Base-by-base conservation (phyloP, 2,797 vertebrate genomes). In the Toxotes lorentzi region DNA sequence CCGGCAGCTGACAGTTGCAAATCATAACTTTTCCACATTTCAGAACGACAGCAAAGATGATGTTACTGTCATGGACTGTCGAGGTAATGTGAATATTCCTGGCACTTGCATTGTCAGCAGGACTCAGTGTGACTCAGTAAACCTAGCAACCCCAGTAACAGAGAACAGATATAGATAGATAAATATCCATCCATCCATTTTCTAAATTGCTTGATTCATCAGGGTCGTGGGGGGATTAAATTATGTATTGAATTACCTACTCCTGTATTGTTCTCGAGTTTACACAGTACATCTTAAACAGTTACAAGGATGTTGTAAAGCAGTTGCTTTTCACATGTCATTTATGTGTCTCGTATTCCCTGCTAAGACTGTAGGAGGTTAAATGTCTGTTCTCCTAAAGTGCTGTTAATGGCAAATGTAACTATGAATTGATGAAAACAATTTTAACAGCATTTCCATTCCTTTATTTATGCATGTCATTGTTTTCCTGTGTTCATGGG, bases 381-480 rank as follows among this genome's bases (percentile, higher is more conserved):
- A 30, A 27, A 4, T 54, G 24, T 38, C 35, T 8, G 24, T 54
- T 13, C 12, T 7, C 13, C 7, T 53, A 27, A 48, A 17, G 1
- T 48, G 35, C 16, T n/a, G 35, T 60, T n/a, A 35, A 48, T 53
- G n/a, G 23, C n/a, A 61, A 24, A 30, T 34, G 1, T 40, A 21
- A 30, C 24, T 12, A 11, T 50, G 6, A 62, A 67, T 41, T 53
- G 0, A 61, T 40, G 19, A 58, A 34, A 53, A 63, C 14, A 24
- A 59, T 19, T 57, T 32, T 3, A 27, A 30, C 2, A 23, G 2
- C 7, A 27, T 56, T 40, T 48, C 17, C n/a, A 68, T 74, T 73
- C 12, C 60, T 79, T 53, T 60, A 35, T 54, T 59, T 9, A 59
- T 65, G 58, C 70, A 74, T 59, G 50, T 30, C 5, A 48, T 23